Conservation (phyloP, 2,113 vertebrate species). For the Oxygymnocypris stewartii region DNA sequence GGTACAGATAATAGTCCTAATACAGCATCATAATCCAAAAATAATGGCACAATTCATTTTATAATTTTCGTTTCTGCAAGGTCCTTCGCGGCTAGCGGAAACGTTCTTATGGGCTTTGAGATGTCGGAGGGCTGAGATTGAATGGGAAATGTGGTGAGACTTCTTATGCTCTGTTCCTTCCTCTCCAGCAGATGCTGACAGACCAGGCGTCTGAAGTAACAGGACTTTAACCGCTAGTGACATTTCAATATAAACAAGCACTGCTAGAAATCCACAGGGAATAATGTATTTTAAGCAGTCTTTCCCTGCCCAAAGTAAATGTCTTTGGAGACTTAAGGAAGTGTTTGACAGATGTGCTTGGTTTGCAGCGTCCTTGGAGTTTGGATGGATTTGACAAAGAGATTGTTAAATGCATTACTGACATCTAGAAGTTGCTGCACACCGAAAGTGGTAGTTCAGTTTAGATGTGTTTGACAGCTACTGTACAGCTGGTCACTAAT, state of each 20-base stretch:
- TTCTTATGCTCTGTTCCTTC: constrained; percentile 7
- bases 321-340: constrained; percentile 33
- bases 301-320: constrained; percentile 1
- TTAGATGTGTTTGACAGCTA: constrained; percentile 7
- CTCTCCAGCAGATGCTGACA: constrained; percentile 27
- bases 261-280: constrained; percentile 20
- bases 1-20: background rate
- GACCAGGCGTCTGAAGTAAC: background rate
- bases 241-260: constrained; percentile 42
- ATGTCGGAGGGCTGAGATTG: constrained; percentile 11
- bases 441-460: background rate
- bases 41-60: constrained; percentile 4
- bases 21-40: background rate
- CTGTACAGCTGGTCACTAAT: background rate
- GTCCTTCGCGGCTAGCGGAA: background rate
- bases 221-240: constrained; percentile 27
- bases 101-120: background rate
- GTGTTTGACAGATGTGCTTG: constrained; percentile 19
- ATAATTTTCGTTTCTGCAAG: background rate
- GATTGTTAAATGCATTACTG: constrained; percentile 27
- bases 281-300: constrained; percentile 20
- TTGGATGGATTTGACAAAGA: background rate
- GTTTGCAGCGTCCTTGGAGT: constrained; percentile 28
- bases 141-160: constrained; percentile 12
- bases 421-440: background rate